These are phyloP conservation scores for Semicossyphus pulcher DNA, from an alignment of 2,113 vertebrate species.

Conservation along the genomic window DNA sequence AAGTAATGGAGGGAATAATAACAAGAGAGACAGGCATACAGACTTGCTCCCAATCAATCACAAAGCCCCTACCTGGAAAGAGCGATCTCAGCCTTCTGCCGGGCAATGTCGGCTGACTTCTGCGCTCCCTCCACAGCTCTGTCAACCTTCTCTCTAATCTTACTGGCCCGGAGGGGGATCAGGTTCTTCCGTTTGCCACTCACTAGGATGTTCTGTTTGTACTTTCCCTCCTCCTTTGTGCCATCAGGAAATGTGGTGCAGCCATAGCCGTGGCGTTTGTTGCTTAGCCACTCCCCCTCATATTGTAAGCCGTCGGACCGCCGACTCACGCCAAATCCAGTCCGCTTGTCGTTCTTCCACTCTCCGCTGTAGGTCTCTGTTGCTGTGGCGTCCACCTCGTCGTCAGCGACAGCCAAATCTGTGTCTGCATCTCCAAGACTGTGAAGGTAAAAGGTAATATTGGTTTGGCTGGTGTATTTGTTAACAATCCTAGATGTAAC, in stretches of 20 bases:
- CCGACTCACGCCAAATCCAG: conserved; percentile 92
- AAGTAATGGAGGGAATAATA: background rate
- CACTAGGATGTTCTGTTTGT: conserved; percentile 96
- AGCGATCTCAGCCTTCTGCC: conserved; percentile 95
- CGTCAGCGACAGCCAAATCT: conserved; percentile 87
- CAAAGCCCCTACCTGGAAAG: conserved; percentile 89
- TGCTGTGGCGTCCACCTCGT: conserved; percentile 95
- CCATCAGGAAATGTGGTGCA: conserved; percentile 96
- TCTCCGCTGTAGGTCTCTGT: conserved; percentile 96
- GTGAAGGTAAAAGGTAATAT: conserved; percentile 24
- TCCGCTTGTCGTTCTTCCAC: conserved; percentile 97
- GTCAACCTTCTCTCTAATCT: conserved; percentile 98
- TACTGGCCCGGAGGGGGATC: conserved; percentile 95
- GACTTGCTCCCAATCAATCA: background rate
- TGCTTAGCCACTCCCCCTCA: conserved; percentile 96
- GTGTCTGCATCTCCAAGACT: conserved; percentile 96
- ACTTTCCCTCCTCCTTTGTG: conserved; percentile 98
- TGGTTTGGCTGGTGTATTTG: background rate
- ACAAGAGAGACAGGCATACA: background rate
- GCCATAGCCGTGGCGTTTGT: conserved; percentile 96
- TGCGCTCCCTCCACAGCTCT: conserved; percentile 92
- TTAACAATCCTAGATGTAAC: background rate
- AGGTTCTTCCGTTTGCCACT: conserved; percentile 98
- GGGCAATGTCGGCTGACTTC: conserved; percentile 92
- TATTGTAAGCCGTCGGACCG: conserved; percentile 95